Evolutionary conservation across 2,888 invertebrate species (phyloP), one percentile per base, ranked within the genome.

Genomic region (Exephanes ischioxanthus): DNA sequence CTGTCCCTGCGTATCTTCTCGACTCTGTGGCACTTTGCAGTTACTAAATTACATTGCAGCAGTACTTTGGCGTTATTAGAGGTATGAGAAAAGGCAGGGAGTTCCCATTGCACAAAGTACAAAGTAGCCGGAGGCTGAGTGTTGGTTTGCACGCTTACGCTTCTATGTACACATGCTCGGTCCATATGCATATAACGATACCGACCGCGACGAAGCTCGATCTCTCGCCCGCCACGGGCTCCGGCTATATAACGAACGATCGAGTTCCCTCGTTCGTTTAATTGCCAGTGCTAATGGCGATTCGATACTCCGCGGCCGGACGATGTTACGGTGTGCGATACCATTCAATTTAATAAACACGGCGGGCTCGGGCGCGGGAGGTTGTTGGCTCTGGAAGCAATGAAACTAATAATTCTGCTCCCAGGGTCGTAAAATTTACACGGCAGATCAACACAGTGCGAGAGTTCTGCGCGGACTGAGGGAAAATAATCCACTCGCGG

Each of bases 261-360:
- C 61, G 78, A 45, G 78, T 78, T 68, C 68, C 58, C 37, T 70
- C 68, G 76, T 84, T 86, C 77, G 76, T 83, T 76, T 86, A 87
- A 87, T 87, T 87, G 83, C 75, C 30, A 30, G 72, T 75, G 72
- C 67, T 86, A 84, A 87, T 86, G 41, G 80, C 68, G 75, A 70
- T 70, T 70, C 33, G 61, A 71, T 79, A 58, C 48, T 16, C 30
- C 16, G 55, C 53, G 45, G 63, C 53, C 68, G 6, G 45, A 30
- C 11, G 58, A 11, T 30, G 55, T 67, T 55, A 73, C 61, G 58
- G 26, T 53, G 68, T 58, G 75, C 63, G 75, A 61, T 83, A 75
- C 85, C 73, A 87, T 87, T 87, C 84, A 83, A 86, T 87, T 88
- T 81, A 86, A 88, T 86, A 88, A 88, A 88, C 87, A 77, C 81